Percentiles rank a stretch among this genome's conserved stretches.
Conservation (phyloP, 2,113 vertebrate genomes). For the Hippopotamus amphibius region DNA sequence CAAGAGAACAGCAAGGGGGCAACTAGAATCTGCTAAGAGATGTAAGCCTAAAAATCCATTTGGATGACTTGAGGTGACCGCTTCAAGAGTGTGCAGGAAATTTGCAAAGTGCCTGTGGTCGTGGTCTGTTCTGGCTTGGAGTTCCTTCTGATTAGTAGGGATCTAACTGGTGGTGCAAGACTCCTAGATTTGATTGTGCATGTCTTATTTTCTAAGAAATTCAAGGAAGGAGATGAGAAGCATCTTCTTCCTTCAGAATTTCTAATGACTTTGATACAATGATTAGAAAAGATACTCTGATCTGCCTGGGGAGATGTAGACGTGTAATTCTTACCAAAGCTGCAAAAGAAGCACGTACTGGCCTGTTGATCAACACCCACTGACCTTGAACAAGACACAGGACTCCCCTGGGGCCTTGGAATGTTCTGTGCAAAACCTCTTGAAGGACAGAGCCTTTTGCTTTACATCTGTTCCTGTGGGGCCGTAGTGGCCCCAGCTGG, state of each 20-base stretch:
- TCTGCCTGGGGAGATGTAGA: not conserved
- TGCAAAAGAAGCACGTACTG: not conserved
- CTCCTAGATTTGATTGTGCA: not conserved
- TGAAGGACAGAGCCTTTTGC: conserved; percentile 47
- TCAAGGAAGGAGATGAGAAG: not conserved
- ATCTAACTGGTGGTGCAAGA: not conserved
- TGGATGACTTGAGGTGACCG: not conserved
- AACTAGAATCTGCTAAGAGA: not conserved
- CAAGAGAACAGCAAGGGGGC: not conserved
- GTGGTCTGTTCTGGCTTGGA: not conserved
- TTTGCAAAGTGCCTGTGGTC: not conserved
- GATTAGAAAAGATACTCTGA: conserved; percentile 42
- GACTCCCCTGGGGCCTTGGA: not conserved
- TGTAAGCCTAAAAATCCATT: not conserved
- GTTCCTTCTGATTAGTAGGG: conserved; percentile 20
- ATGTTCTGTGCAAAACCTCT: conserved; percentile 29
- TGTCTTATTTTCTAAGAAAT: conserved; percentile 33
- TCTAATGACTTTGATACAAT: not conserved
- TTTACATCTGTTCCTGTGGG: conserved; percentile 7
- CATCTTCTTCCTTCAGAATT: conserved; percentile 48
- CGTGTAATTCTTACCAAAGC: not conserved
- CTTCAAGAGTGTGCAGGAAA: not conserved
- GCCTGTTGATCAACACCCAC: not conserved
- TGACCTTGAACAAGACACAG: conserved; percentile 54
- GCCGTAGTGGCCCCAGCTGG: not conserved